Evolutionary conservation across 2,888 invertebrate genomes (phyloP).

Genomic region (Bombylius discolor): DNA sequence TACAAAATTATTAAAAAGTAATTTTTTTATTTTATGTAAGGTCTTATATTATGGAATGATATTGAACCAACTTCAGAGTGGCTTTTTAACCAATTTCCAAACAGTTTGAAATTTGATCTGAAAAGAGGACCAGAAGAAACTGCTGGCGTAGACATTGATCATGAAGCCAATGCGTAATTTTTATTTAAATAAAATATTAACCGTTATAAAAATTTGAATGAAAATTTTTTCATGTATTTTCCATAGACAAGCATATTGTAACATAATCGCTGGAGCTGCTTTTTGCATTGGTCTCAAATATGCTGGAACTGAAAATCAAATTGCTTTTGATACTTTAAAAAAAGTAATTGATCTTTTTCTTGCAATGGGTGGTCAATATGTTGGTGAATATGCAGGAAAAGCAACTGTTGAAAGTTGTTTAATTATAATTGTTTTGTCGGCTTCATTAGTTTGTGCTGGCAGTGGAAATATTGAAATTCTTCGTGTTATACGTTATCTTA

Average conservation of each 20-base stretch:
- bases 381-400: constrained; percentile 78
- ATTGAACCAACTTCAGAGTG: constrained; percentile 70
- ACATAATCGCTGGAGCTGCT: constrained; percentile 88
- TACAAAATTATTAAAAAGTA: neutral
- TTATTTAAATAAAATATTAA: neutral
- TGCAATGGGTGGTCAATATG: constrained; percentile 46
- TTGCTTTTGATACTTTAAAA: constrained; percentile 61
- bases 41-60: constrained; percentile 77
- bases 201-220: neutral
- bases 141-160: constrained; percentile 56
- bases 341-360: constrained; percentile 31
- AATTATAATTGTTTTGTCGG: constrained; percentile 65
- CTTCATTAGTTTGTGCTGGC: constrained; percentile 73
- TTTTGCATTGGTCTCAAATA: constrained; percentile 86
- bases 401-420: constrained; percentile 82
- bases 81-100: constrained; percentile 72
- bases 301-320: constrained; percentile 78
- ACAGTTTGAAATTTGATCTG: constrained; percentile 60
- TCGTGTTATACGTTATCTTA: constrained; percentile 70
- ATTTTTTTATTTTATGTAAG: constrained; percentile 25
- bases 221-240: neutral
- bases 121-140: constrained; percentile 58
- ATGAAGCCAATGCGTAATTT: constrained; percentile 82
- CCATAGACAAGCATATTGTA: constrained; percentile 87
- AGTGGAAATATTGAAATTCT: constrained; percentile 78